Percentiles rank a stretch among this genome's conserved stretches.
phyloP scores from a whole-genome alignment of 2,797 vertebrate genomes.

The Siniperca scherzeri region DNA sequence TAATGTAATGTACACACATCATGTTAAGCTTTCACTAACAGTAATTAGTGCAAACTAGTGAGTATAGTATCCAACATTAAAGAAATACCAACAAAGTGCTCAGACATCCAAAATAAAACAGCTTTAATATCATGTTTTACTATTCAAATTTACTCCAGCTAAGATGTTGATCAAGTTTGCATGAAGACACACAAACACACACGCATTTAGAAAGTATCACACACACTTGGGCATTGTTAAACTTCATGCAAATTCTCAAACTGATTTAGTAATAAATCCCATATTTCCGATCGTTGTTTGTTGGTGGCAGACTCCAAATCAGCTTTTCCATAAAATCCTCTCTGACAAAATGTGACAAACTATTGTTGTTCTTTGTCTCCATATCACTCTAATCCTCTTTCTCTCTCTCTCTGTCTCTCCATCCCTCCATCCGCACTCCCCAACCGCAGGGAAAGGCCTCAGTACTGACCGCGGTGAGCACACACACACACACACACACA shows the following conservation, averaged over 20 bases:
- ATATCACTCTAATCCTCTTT: slow-evolving; percentile 84
- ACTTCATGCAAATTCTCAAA: slow-evolving; percentile 75
- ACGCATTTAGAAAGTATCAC: slow-evolving; percentile 47
- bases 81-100: not conserved
- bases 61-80: not conserved
- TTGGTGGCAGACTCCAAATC: slow-evolving; percentile 84
- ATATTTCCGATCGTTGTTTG: slow-evolving; percentile 79
- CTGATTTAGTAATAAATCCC: slow-evolving; percentile 80
- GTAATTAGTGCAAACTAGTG: not conserved
- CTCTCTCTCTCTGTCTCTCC: slow-evolving; percentile 59
- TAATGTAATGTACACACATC: not conserved
- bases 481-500: slow-evolving; percentile 45
- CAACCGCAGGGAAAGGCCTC: slow-evolving; percentile 69
- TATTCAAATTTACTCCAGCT: not conserved
- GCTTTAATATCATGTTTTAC: not conserved
- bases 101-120: not conserved
- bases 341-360: slow-evolving; percentile 83
- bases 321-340: slow-evolving; percentile 84
- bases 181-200: not conserved
- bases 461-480: slow-evolving; percentile 71
- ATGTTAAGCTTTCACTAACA: not conserved
- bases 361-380: slow-evolving; percentile 84
- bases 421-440: slow-evolving; percentile 73
- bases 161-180: slow-evolving; percentile 2
- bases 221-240: slow-evolving; percentile 49